Evolutionary conservation across 2,888 invertebrate genomes (phyloP).

Genomic region (Keiferia lycopersicella): DNA sequence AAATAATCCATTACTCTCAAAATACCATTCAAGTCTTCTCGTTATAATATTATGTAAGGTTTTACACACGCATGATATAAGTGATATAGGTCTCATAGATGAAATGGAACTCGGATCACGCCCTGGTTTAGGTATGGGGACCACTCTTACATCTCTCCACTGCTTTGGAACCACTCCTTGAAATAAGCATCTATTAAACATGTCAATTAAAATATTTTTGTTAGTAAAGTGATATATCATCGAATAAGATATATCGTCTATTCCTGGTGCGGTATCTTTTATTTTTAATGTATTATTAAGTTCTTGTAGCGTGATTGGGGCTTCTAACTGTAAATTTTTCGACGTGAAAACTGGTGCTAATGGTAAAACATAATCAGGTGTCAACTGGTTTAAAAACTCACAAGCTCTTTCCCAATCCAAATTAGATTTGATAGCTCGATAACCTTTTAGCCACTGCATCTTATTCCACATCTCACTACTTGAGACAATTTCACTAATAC

Average conservation of each 20-base stretch:
- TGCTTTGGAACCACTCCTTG: constrained; percentile 25
- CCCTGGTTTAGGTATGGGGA: constrained; percentile 26
- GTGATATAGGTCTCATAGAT: constrained; percentile 28
- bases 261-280: constrained; percentile 31
- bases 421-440: constrained; percentile 2
- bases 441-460: constrained; percentile 27
- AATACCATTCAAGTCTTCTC: constrained; percentile 24
- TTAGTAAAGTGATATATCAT: constrained; percentile 31
- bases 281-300: constrained; percentile 19
- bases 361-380: constrained; percentile 1
- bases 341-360: background rate
- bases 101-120: background rate
- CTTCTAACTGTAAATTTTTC: background rate
- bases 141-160: constrained; percentile 27
- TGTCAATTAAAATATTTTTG: constrained; percentile 24
- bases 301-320: constrained; percentile 9
- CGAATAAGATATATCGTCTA: constrained; percentile 31
- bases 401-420: constrained; percentile 12
- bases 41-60: constrained; percentile 25
- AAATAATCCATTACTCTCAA: constrained; percentile 23
- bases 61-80: constrained; percentile 29
- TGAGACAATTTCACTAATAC: constrained; percentile 16
- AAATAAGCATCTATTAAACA: constrained; percentile 28
- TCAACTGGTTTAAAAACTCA: background rate
- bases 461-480: constrained; percentile 17